These are phyloP conservation scores for Trematomus bernacchii DNA, from an alignment of 2,797 vertebrate genomes.

Conservation along the genomic window DNA sequence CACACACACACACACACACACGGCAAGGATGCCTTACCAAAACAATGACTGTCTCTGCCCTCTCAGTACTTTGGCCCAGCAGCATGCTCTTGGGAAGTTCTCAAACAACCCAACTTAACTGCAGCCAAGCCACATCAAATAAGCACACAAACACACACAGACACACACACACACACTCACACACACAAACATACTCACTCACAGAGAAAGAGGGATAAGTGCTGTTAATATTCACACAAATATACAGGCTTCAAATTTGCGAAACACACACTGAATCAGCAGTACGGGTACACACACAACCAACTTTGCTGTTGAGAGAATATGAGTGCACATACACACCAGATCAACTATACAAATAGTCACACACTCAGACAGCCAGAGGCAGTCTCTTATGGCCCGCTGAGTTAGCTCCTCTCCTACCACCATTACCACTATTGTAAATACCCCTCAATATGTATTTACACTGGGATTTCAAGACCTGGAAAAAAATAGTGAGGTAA, in stretches of 20 bases:
- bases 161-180: conserved; percentile 27
- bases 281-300: conserved; percentile 34
- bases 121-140: conserved; percentile 83
- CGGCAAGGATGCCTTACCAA: conserved; percentile 67
- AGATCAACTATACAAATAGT: conserved; percentile 60
- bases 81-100: conserved; percentile 70
- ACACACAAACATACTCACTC: not conserved
- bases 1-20: conserved; percentile 30
- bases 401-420: conserved; percentile 71
- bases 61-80: conserved; percentile 56
- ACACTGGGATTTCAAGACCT: conserved; percentile 68
- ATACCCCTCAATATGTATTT: conserved; percentile 77
- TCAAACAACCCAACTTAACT: conserved; percentile 72
- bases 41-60: conserved; percentile 77
- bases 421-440: conserved; percentile 79
- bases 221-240: conserved; percentile 40
- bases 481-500: conserved; percentile 58
- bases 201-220: conserved; percentile 28
- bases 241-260: conserved; percentile 26
- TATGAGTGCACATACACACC: conserved; percentile 32
- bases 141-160: conserved; percentile 22
- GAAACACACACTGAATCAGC: conserved; percentile 43
- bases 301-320: conserved; percentile 18
- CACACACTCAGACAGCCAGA: conserved; percentile 57
- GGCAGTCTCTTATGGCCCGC: conserved; percentile 62